Percentiles rank a stretch among this genome's conserved stretches.
These are phyloP conservation scores for Rhinichthys klamathensis DNA, from an alignment of 2,113 vertebrate genomes.

Conservation along the genomic window DNA sequence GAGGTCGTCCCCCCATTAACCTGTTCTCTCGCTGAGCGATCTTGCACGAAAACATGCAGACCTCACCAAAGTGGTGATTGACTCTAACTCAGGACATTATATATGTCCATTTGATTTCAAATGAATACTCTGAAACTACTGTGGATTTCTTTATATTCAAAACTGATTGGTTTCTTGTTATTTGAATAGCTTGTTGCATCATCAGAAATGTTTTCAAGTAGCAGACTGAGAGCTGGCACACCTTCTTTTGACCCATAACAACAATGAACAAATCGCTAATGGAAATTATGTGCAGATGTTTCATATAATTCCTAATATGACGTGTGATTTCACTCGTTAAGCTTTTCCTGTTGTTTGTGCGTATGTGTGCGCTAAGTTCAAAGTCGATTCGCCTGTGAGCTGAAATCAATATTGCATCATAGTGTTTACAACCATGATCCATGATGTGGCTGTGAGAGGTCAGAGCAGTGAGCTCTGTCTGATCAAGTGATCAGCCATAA, in stretches of 20 bases:
- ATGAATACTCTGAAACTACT: not conserved
- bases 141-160: conserved; percentile 10
- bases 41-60: conserved; percentile 54
- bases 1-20: conserved; percentile 68
- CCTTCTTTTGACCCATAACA: conserved; percentile 30
- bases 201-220: conserved; percentile 30
- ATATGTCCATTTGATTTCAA: conserved; percentile 58
- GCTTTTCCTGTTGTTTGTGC: not conserved
- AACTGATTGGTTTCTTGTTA: conserved; percentile 7
- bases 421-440: conserved; percentile 50
- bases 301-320: not conserved
- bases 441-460: conserved; percentile 47
- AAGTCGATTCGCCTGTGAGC: conserved; percentile 43
- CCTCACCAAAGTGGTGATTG: not conserved
- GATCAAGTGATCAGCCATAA: conserved; percentile 38
- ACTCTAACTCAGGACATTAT: not conserved
- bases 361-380: conserved; percentile 25
- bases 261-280: not conserved
- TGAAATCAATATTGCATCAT: conserved; percentile 60
- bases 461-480: conserved; percentile 47
- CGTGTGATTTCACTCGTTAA: not conserved
- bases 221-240: conserved; percentile 38
- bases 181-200: not conserved
- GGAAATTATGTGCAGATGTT: conserved; percentile 14
- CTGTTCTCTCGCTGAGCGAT: conserved; percentile 48